These are phyloP conservation scores for Gila robusta DNA, from an alignment of 2,797 vertebrate species.

Conservation along the genomic window DNA sequence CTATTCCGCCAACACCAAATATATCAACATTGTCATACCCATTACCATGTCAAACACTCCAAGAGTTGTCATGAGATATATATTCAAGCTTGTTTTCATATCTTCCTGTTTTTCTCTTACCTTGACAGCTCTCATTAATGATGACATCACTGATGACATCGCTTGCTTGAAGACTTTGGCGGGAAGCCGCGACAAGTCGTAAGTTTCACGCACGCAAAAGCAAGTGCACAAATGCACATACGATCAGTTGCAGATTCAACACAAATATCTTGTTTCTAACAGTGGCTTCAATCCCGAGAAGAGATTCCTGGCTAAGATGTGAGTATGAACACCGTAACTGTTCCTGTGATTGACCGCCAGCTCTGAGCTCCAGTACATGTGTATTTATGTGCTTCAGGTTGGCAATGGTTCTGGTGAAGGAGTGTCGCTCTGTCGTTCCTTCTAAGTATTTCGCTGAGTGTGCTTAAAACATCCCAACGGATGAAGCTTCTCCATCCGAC, in stretches of 20 bases:
- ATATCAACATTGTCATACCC: no score
- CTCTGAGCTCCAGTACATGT: neutral
- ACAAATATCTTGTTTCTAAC: constrained; percentile 2
- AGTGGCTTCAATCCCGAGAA: constrained; percentile 1
- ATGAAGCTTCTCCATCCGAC: neutral
- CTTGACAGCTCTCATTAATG: constrained; percentile 66
- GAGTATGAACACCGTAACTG: neutral
- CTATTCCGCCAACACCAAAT: no score
- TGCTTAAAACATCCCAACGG: neutral
- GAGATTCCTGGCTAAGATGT: neutral
- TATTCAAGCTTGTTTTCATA: neutral
- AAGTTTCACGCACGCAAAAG: neutral
- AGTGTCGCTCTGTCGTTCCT: constrained; percentile 37
- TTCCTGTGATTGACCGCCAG: no score
- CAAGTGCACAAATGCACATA: neutral
- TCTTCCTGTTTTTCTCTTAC: neutral
- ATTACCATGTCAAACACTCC: no score
- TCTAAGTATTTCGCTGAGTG: constrained; percentile 50
- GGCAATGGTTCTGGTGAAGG: neutral
- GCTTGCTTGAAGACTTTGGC: constrained; percentile 29
- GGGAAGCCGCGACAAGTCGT: neutral
- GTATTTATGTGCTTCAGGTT: constrained; percentile 31
- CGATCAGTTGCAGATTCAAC: neutral
- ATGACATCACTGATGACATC: constrained; percentile 41
- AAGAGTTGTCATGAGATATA: no score